Conservation (phyloP, 2,888 invertebrate genomes). For the Drosophila ustulata region DNA sequence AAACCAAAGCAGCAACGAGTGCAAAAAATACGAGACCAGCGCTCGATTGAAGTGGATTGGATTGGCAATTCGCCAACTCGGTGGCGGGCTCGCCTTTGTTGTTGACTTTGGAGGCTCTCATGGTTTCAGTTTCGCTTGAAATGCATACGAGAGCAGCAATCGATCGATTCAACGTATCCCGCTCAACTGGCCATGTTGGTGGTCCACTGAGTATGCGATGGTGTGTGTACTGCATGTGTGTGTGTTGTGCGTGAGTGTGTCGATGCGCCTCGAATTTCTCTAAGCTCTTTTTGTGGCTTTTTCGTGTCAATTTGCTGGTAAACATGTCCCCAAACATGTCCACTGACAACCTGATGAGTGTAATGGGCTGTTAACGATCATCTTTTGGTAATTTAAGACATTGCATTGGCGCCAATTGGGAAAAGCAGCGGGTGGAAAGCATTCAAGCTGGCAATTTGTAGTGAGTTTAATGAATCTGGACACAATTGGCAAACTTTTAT, state of each 20-base stretch:
- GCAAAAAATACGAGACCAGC: neutral
- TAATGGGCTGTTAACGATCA: conserved; percentile 62
- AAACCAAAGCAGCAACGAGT: neutral
- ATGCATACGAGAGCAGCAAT: conserved; percentile 47
- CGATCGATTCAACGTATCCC: conserved; percentile 23
- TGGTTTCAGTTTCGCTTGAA: conserved; percentile 69
- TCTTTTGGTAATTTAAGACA: conserved; percentile 46
- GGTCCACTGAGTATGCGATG: conserved; percentile 29
- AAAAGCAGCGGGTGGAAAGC: conserved; percentile 54
- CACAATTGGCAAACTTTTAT: neutral
- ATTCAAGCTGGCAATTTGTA: conserved; percentile 24
- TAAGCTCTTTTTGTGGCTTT: conserved; percentile 56
- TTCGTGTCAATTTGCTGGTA: conserved; percentile 71
- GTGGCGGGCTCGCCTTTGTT: conserved; percentile 46
- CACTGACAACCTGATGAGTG: conserved; percentile 62
- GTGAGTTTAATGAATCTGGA: conserved; percentile 14
- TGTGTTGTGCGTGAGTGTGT: conserved; percentile 25
- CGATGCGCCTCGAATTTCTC: conserved; percentile 68
- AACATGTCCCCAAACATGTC: conserved; percentile 65
- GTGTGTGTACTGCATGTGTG: conserved; percentile 2
- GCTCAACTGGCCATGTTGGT: conserved; percentile 41
- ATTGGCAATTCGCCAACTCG: conserved; percentile 11
- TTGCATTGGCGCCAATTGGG: conserved; percentile 31
- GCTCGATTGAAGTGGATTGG: conserved; percentile 19
- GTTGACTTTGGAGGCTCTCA: conserved; percentile 40